Evolutionary conservation across 2,797 vertebrate species (phyloP), one percentile per base, ranked within the genome.

Genomic region (Salarias fasciatus): DNA sequence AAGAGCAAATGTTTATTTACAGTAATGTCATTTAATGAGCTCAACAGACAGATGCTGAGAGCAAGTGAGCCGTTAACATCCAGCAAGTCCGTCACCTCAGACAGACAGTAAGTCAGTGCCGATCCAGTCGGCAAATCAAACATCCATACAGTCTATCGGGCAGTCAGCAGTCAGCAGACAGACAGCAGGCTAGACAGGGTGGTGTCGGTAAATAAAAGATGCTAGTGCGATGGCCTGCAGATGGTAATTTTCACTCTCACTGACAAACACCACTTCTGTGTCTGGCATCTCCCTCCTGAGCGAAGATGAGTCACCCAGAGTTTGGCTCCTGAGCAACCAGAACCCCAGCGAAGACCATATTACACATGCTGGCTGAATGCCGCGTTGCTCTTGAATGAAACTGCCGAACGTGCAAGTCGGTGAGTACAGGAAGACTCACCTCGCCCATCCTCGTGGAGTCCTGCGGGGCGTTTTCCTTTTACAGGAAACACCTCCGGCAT

Each of bases 191-290:
- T 53, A 83, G 80, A 77, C 82, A 78, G 81, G 80, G 79, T 74
- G 78, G 82, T 85, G 89, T 87, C 72, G 31, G 84, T 88, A 90
- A 90, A 90, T 90, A 90, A 86, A 89, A 87, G 82, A 90, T 84
- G 87, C 59, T 73, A 53, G 57, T 47, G 72, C 86, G 80, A 86
- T 60, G 67, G 82, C 78, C 74, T 55, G 69, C 87, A 86, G 87
- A 88, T 85, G 85, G 86, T 84, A 80, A 79, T 85, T 88, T 88
- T 88, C 85, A 83, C 82, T 86, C 83, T 84, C 69, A 46, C 79
- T 79, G 79, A 83, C 84, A 88, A 87, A 87, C 80, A 82, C 74
- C 76, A 79, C 81, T 81, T 79, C 83, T 74, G 71, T 80, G 79
- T 83, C 80, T 89, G 79, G 82, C 85, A 77, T 85, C 77, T 86